Base-by-base conservation (phyloP, 1,140 invertebrate genomes). In the Cotesia vestalis region DNA sequence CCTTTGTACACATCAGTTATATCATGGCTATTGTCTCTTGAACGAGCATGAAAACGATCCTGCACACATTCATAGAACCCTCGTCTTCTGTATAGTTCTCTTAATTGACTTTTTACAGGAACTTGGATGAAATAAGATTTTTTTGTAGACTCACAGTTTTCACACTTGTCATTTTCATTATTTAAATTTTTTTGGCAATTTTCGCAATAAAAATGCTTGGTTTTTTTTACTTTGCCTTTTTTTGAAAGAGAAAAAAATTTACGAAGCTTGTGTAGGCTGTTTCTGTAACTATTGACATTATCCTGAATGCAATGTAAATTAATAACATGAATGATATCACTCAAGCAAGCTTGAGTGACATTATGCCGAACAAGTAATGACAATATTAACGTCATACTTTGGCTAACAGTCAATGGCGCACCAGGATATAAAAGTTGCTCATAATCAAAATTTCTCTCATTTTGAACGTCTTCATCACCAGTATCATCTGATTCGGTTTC, bases 1-100 rank as follows among this genome's bases (percentile, higher is more conserved):
- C 66, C 71, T 36, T 73, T 66, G n/a, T 69, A 73, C 36, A 73
- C 36, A 40, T 73, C 72, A 27, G 14, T 55, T 4, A 64, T 64
- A 12, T 35, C 4, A 40, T 5, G 38, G 8, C 8, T 62, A 12
- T 35, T 2, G 3, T 36, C 1, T 38, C 52, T 11, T n/a, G 4
- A n/a, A 53, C 11, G 4, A 53, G 52, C 4, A 14, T 14, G 52
- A 53, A 14, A 53, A 14, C 14, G 52, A 9, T 53, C 6, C 12
- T 53, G 52, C 11, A 53, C 1, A 53, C 11, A 4, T n/a, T 53
- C 52, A 12, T 53, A n/a, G 11, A 53, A 53, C 1, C 52, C 52
- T 53, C 1, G 11, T 53, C 52, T 53, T 53, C 14, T 5, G 4
- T n/a, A 53, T n/a, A 53, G 11, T 53, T 53, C 52, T n/a, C 3